Percentiles rank a stretch among this genome's conserved stretches.
Conservation (phyloP, 1,140 invertebrate genomes). For the Heterodera carotae region DNA sequence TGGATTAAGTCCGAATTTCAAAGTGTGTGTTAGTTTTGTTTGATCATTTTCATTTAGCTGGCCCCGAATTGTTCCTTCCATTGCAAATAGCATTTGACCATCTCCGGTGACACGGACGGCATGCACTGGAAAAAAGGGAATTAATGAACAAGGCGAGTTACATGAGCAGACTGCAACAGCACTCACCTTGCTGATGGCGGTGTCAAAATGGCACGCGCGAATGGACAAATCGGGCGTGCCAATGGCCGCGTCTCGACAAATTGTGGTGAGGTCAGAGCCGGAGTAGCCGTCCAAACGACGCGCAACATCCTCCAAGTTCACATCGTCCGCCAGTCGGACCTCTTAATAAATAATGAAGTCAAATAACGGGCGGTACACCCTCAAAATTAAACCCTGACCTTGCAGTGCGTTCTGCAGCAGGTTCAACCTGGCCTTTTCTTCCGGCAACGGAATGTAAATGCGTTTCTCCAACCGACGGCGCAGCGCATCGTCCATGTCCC, state of each 20-base stretch:
- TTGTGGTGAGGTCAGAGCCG: slow-evolving; percentile 54
- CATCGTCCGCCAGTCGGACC: slow-evolving; percentile 55
- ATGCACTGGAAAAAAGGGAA: background rate
- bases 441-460: slow-evolving; percentile 98
- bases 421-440: slow-evolving; percentile 61
- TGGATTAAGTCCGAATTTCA: too few species aligned
- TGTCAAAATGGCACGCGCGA: slow-evolving; percentile 37
- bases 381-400: background rate
- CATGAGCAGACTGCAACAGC: background rate
- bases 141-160: too few species aligned
- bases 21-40: too few species aligned
- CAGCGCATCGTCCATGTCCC: slow-evolving; percentile 95
- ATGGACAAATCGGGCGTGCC: slow-evolving; percentile 35
- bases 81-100: slow-evolving; percentile 34
- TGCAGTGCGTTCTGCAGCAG: slow-evolving; percentile 42
- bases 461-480: slow-evolving; percentile 91
- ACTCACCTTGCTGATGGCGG: slow-evolving; percentile 36
- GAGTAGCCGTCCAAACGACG: slow-evolving; percentile 57
- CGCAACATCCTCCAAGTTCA: slow-evolving; percentile 47
- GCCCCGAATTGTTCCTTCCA: slow-evolving; percentile 59
- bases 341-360: background rate
- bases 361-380: too few species aligned
- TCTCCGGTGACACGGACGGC: slow-evolving; percentile 47
- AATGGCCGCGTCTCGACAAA: slow-evolving; percentile 39
- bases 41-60: too few species aligned